Base-by-base conservation (phyloP, 2,113 vertebrate genomes). In the Ceyx cyanopectus region DNA sequence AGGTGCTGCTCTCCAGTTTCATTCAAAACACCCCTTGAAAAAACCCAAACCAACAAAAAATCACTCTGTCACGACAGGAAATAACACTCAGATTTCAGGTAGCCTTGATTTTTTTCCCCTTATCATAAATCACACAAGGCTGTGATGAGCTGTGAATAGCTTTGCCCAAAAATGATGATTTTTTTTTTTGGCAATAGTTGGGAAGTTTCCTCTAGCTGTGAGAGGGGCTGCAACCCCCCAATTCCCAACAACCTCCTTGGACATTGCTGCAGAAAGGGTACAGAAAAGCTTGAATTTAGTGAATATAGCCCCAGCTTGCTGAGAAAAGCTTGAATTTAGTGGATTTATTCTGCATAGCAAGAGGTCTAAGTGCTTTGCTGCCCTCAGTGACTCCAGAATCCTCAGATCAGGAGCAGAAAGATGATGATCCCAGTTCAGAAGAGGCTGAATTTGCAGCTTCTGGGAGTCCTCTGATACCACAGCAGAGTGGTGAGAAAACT, bases 1-100 rank as follows among this genome's bases (percentile, higher is more conserved):
- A 60, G 2, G 20, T 45, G 51, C 73, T 32, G 81, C n/a, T 60
- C 53, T 37, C 32, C 12, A 54, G 68, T 40, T 81, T 41, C 81
- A 77, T 70, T 91, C 77, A 66, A 68, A 88, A 41, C 73, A 34
- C 66, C 63, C 65, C 89, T 68, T n/a, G 50, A 74, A 84, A 77
- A 6, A 50, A 50, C 37, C 37, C 22, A 50, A 50, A 7, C 21
- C 10, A 48, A 5, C 21, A 20, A 48, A 46, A n/a, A n/a, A n/a
- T n/a, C n/a, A n/a, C n/a, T n/a, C n/a, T n/a, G n/a, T n/a, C n/a
- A n/a, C n/a, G n/a, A n/a, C n/a, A n/a, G n/a, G n/a, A 90, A 95
- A 61, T 4, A 45, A 37, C 75, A 13, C 9, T 13, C 3, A 0
- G 24, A 45, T 73, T 51, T 89, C 88, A 91, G 90, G 90, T 67